A percentile compares a stretch with the other conserved stretches of the same genome.
phyloP scores from a whole-genome alignment of 2,113 vertebrate species.

The Amblyornis subalaris region DNA sequence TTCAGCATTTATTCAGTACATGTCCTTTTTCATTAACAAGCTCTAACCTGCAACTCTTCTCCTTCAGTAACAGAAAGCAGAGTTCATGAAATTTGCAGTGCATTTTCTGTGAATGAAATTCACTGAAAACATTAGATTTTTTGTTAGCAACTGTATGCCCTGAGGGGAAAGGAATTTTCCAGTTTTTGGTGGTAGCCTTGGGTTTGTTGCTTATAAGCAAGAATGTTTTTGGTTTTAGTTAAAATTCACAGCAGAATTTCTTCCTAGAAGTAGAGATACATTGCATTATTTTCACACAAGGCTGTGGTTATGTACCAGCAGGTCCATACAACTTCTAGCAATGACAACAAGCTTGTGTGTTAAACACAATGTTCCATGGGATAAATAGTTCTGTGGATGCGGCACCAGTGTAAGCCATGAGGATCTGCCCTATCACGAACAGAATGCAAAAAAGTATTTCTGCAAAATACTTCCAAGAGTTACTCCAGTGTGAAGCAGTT shows the following conservation, averaged over 20 bases:
- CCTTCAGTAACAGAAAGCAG: neutral
- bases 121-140: neutral
- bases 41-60: neutral
- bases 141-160: neutral
- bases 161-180: neutral
- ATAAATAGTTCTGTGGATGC: neutral
- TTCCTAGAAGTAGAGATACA: neutral
- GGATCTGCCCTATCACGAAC: neutral
- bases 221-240: neutral
- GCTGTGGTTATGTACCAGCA: neutral
- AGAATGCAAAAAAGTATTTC: neutral
- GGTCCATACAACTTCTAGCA: neutral
- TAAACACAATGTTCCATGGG: neutral
- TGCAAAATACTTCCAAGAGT: neutral
- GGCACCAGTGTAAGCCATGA: accelerated
- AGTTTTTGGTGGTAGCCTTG: neutral
- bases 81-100: neutral
- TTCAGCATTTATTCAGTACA: neutral
- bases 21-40: constrained; percentile 1
- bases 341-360: neutral
- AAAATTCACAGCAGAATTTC: neutral
- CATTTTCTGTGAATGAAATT: constrained; percentile 2
- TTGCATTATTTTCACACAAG: neutral
- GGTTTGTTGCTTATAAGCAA: neutral
- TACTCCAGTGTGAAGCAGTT: neutral